Percentiles rank a stretch among this genome's conserved stretches.
phyloP scores from a whole-genome alignment of 2,113 vertebrate genomes.

The Indicator indicator region DNA sequence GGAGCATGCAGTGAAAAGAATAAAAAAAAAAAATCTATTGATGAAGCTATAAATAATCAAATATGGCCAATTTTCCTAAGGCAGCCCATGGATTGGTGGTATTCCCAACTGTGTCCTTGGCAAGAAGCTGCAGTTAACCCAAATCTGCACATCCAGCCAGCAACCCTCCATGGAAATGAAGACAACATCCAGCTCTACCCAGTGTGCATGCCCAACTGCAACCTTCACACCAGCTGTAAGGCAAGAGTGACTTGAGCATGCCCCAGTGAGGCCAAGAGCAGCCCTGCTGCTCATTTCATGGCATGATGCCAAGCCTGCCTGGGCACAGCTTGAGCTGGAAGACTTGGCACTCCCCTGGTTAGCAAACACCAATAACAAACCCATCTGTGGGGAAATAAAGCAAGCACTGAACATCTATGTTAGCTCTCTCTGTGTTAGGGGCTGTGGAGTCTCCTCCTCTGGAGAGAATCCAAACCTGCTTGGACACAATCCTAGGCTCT shows the following conservation, averaged over 20 bases:
- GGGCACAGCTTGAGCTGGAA: not conserved
- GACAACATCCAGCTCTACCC: not conserved
- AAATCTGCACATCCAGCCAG: not conserved
- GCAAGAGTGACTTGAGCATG: not conserved
- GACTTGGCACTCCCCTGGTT: rapidly evolving
- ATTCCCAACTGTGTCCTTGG: not conserved
- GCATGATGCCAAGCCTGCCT: no score
- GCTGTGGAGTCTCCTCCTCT: no score
- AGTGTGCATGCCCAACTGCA: not conserved
- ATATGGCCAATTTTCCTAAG: not conserved
- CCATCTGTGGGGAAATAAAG: not conserved
- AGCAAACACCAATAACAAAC: not conserved
- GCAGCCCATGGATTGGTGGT: not conserved
- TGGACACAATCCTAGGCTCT: no score
- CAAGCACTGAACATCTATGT: not conserved
- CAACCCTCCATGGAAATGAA: not conserved
- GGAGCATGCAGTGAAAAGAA: not conserved
- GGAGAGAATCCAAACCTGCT: no score
- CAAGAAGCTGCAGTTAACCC: not conserved
- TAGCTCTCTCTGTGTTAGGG: no score
- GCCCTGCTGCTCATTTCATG: not conserved
- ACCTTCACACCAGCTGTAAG: not conserved
- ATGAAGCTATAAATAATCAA: conserved; percentile 38
- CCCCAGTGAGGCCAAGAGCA: not conserved
- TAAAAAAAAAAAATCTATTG: not conserved